Conservation (phyloP, 2,113 vertebrate genomes). For the Cyprinodon variegatus region DNA sequence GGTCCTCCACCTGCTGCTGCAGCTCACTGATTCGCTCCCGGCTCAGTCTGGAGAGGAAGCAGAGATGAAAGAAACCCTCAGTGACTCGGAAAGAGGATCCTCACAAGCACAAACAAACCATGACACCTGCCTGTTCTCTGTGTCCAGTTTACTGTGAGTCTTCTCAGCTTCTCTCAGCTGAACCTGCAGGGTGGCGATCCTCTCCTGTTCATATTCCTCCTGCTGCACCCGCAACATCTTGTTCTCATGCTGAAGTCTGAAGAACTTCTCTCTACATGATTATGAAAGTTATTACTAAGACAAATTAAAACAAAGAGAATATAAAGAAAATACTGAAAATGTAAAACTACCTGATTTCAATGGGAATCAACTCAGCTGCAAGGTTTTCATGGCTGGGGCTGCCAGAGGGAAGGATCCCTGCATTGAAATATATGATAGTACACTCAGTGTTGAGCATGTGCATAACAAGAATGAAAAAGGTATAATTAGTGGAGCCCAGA, state of each 20-base stretch:
- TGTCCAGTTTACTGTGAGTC: constrained; percentile 86
- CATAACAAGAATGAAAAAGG: too few relatives aligned
- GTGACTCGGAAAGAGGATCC: background rate
- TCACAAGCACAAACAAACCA: background rate
- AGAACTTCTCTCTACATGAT: constrained; percentile 89
- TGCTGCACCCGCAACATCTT: constrained; percentile 94
- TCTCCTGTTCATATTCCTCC: constrained; percentile 89
- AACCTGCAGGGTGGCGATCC: constrained; percentile 84
- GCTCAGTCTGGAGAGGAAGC: constrained; percentile 80
- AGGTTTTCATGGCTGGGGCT: constrained; percentile 89
- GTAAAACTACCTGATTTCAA: constrained; percentile 88
- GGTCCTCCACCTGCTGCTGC: constrained; percentile 93
- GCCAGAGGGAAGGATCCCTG: constrained; percentile 78
- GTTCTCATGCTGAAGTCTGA: constrained; percentile 94
- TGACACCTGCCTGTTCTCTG: constrained; percentile 83
- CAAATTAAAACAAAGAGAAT: background rate
- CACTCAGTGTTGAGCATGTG: too few relatives aligned
- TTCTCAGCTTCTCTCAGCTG: constrained; percentile 90
- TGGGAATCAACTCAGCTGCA: constrained; percentile 93
- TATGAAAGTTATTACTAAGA: background rate
- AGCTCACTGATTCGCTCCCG: constrained; percentile 85
- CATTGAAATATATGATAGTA: too few relatives aligned
- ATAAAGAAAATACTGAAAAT: background rate
- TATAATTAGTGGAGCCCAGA: too few relatives aligned
- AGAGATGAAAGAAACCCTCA: background rate